Base-by-base conservation (phyloP, 64 coral and sea anemone genomes). In the Hydrozoanthus tunicans region DNA sequence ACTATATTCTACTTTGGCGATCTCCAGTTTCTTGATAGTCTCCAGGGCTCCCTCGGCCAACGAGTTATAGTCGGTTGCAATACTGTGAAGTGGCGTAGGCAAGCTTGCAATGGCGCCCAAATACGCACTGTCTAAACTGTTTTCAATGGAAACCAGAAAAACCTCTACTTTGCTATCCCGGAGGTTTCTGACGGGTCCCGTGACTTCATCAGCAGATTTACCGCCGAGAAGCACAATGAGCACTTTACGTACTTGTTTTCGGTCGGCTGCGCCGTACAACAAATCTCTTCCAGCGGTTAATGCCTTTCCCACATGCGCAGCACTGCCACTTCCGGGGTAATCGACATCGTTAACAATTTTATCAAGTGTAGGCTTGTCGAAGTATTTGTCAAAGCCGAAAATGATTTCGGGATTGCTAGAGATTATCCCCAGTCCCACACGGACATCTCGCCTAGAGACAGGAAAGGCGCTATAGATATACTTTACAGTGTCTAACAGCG, bases 361-460 rank as follows among this genome's bases (percentile, higher is more conserved):
- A 51, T 96, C 63, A 4, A 96, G 73, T 5, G 73, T 75, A 4
- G 51, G 55, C 55, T 96, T 96, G 23, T 80, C 84, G 25, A 91
- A 96, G 54, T 93, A 93, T 6, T 91, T 86, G 57, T 96, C 94
- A 85, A 96, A 93, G 25, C 91, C 70, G 66, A 96, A 96, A 6
- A 96, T 81, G 6, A 96, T 79, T 76, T 93, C 73, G 3, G 91
- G 86, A 71, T 79, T 79, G 58, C 69, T 93, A 52, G 91, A 93
- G 53, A 96, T 96, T 14, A 93, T 62, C 14, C 86, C 94, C 15
- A 96, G 80, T 4, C 91, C 94, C 3, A 96, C 81, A 13, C 89
- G 79, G 13, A 93, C 94, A 58, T 96, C 88, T 10, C 78, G 86
- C 62, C 62, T 59, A 1, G 91, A 93, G 55, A 96, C 55, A 12